A percentile compares a stretch with the other conserved stretches of the same genome.
Evolutionary conservation across 2,888 invertebrate species (phyloP).

Genomic region (Nebria salina): DNA sequence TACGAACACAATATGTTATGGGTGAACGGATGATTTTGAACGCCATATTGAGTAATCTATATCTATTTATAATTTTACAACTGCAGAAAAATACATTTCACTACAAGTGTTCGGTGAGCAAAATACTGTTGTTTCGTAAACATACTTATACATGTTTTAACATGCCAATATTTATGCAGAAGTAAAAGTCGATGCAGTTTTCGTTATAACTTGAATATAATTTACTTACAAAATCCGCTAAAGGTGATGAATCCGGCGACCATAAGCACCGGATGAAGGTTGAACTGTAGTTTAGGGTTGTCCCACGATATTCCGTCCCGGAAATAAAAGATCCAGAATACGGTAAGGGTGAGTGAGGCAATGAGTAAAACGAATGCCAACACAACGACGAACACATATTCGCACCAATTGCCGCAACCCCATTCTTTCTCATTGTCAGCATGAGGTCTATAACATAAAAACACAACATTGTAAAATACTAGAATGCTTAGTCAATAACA

Average conservation of each 20-base stretch:
- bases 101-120: neutral
- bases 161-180: too few relatives aligned
- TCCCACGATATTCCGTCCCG: conserved; percentile 81
- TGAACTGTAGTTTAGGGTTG: conserved; percentile 77
- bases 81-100: neutral
- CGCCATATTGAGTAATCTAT: neutral
- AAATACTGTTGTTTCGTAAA: neutral
- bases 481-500: too few relatives aligned
- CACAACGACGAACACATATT: conserved; percentile 81
- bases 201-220: neutral
- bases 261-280: conserved; percentile 88
- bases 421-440: conserved; percentile 75
- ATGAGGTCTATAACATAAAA: conserved; percentile 70
- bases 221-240: conserved; percentile 83
- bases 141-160: neutral
- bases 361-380: conserved; percentile 80
- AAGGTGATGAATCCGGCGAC: conserved; percentile 86
- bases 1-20: neutral
- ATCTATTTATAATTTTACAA: neutral
- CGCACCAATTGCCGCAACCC: conserved; percentile 83
- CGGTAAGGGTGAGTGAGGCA: conserved; percentile 78
- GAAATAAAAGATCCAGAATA: conserved; percentile 87
- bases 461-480: neutral
- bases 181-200: neutral
- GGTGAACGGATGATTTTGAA: neutral